phyloP scores from a whole-genome alignment of 2,888 invertebrate genomes.

The Empis stercorea region DNA sequence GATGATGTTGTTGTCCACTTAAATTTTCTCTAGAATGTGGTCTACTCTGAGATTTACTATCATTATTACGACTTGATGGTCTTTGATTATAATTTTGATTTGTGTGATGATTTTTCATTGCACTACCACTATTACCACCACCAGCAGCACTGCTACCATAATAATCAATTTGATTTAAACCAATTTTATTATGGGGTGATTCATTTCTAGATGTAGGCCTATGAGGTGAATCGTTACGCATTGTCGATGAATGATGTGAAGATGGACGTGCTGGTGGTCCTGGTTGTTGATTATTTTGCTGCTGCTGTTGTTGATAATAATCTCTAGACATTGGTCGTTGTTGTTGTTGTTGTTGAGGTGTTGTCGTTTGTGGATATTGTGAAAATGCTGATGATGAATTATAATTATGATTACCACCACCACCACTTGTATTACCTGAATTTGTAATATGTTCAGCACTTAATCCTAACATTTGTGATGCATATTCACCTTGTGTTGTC shows the following conservation, averaged over 20 bases:
- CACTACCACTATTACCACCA: slow-evolving; percentile 10
- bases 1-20: slow-evolving; percentile 7
- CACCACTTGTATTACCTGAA: slow-evolving; percentile 5
- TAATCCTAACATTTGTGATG: slow-evolving; percentile 73
- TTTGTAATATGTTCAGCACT: slow-evolving; percentile 42
- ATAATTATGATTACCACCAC: slow-evolving; percentile 3
- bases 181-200: slow-evolving; percentile 21
- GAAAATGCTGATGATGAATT: neutral
- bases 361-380: slow-evolving; percentile 2
- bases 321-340: slow-evolving; percentile 20
- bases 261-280: neutral
- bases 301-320: slow-evolving; percentile 16
- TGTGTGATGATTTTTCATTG: neutral
- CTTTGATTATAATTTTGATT: slow-evolving; percentile 9
- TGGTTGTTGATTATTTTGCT: slow-evolving; percentile 11
- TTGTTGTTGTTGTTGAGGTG: slow-evolving; percentile 7
- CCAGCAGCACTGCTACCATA: slow-evolving; percentile 23
- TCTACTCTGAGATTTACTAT: slow-evolving; percentile 21
- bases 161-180: slow-evolving; percentile 20
- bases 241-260: slow-evolving; percentile 9
- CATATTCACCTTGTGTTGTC: slow-evolving; percentile 83
- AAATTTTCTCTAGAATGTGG: slow-evolving; percentile 30
- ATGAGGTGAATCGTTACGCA: slow-evolving; percentile 22
- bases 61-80: slow-evolving; percentile 22
- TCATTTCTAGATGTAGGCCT: slow-evolving; percentile 26